A percentile compares a stretch with the other conserved stretches of the same genome.
Evolutionary conservation across 2,113 vertebrate species (phyloP).

Genomic region (Phyllostomus hastatus): DNA sequence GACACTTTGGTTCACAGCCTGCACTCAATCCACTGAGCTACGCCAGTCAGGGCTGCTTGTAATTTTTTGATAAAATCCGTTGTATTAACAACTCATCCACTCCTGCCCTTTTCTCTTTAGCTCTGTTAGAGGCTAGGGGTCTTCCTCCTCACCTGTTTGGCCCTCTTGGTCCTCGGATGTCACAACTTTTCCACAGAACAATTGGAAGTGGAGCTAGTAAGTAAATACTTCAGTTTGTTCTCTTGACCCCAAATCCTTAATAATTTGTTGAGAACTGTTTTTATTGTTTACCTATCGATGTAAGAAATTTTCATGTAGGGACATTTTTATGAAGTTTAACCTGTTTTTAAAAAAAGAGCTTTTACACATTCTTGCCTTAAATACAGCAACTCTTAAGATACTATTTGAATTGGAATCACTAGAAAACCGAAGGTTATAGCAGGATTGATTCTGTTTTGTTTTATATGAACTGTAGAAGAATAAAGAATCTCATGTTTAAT

Average conservation of each 20-base stretch:
- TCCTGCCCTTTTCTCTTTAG: slow-evolving; percentile 79
- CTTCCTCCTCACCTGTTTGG: slow-evolving; percentile 99
- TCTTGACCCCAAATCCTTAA: neutral
- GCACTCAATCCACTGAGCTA: too few species aligned
- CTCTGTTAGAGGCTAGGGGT: slow-evolving; percentile 97
- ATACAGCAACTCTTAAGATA: neutral
- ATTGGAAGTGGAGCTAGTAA: slow-evolving; percentile 99
- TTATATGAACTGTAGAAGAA: neutral
- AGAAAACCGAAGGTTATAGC: neutral
- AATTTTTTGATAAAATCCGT: neutral
- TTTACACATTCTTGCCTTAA: neutral
- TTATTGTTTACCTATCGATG: slow-evolving; percentile 18
- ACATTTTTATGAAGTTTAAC: neutral
- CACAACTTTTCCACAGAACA: slow-evolving; percentile 99
- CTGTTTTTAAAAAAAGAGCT: neutral
- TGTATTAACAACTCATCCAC: slow-evolving; percentile 31
- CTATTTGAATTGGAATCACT: neutral
- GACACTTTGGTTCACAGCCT: too few species aligned
- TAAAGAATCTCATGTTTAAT: neutral
- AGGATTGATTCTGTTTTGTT: neutral
- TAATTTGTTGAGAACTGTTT: neutral
- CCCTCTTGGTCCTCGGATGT: slow-evolving; percentile 98
- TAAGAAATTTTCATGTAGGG: neutral
- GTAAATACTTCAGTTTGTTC: slow-evolving; percentile 72
- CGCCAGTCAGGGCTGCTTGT: neutral